Percentiles rank a stretch among this genome's conserved stretches.
phyloP scores from a whole-genome alignment of 2,888 invertebrate species.

The Sisyra terminalis region DNA sequence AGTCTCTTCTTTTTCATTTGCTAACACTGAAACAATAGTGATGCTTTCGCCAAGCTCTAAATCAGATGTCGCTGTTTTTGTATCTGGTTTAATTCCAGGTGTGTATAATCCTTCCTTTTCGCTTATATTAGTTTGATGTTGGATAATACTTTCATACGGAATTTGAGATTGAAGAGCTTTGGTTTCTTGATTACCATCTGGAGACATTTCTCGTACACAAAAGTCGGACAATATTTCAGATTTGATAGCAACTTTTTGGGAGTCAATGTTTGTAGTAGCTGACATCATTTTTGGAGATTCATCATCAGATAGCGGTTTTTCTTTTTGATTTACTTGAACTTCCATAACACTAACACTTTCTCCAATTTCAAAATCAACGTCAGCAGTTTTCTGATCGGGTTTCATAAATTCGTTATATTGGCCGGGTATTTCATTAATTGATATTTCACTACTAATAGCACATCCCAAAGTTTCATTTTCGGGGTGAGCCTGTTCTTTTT shows the following conservation, averaged over 20 bases:
- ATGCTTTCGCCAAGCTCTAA: constrained; percentile 37
- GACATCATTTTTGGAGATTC: constrained; percentile 26
- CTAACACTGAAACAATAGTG: constrained; percentile 34
- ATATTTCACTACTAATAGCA: constrained; percentile 28
- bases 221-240: constrained; percentile 35
- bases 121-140: constrained; percentile 34
- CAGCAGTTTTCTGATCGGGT: constrained; percentile 35
- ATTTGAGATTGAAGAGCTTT: constrained; percentile 30
- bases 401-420: constrained; percentile 24
- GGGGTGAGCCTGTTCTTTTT: constrained; percentile 25
- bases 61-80: constrained; percentile 29
- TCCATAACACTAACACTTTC: constrained; percentile 43
- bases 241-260: constrained; percentile 38
- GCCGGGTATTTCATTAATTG: constrained; percentile 34
- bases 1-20: constrained; percentile 36
- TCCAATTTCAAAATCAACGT: constrained; percentile 34
- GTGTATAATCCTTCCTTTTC: constrained; percentile 39
- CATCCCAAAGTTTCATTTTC: constrained; percentile 28
- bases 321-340: constrained; percentile 31
- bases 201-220: constrained; percentile 28
- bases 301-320: constrained; percentile 27
- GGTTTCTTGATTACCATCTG: constrained; percentile 20
- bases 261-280: constrained; percentile 34
- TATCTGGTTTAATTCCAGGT: constrained; percentile 25
- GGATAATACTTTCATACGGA: constrained; percentile 37